Base-by-base conservation (phyloP, 2,113 vertebrate genomes). In the Xenopus borealis region DNA sequence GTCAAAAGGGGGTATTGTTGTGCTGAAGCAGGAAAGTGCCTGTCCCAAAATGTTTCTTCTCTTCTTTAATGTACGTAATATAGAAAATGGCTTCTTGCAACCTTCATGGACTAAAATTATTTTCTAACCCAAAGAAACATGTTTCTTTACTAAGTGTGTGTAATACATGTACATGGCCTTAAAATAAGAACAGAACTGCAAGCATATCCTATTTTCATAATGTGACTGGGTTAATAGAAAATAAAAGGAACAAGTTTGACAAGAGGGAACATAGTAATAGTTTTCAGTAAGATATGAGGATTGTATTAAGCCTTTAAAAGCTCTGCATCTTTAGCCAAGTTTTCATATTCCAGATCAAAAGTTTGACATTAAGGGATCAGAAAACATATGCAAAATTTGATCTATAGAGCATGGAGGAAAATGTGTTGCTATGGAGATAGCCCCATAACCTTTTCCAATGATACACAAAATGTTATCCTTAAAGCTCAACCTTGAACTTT, bases 381-480 rank as follows among this genome's bases (percentile, higher is more conserved):
- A 79, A 83, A 82, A 78, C 75, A 57, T 82, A 83, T 79, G 82
- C 82, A 82, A 82, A 79, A 81, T 68, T 33, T 80, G 83, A 83
- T 86, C 83, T 77, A 81, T 84, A 83, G 83, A 50, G 12, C 82
- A 82, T 86, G 82, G 80, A 83, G 85, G 79, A 73, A 76, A 40
- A 27, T 63, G 78, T 2, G 87, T 88, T 87, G 82, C 86, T 78
- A 87, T 87, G 82, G 87, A 85, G 80, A 88, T 78, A 1, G 5
- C 47, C 78, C 44, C 16, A 3, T 86, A 78, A 68, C 72, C 62
- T 75, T 83, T 81, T 82, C 78, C 23, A 27, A 81, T 84, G 82
- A 83, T 83, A 67, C 80, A 73, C 50, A 52, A 63, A 45, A 63
- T 33, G 53, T 55, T 53, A 44, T 68, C 55, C 61, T 68, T 45